Evolutionary conservation across 2,113 vertebrate species (phyloP).

Genomic region (Petrocephalus zakoni): DNA sequence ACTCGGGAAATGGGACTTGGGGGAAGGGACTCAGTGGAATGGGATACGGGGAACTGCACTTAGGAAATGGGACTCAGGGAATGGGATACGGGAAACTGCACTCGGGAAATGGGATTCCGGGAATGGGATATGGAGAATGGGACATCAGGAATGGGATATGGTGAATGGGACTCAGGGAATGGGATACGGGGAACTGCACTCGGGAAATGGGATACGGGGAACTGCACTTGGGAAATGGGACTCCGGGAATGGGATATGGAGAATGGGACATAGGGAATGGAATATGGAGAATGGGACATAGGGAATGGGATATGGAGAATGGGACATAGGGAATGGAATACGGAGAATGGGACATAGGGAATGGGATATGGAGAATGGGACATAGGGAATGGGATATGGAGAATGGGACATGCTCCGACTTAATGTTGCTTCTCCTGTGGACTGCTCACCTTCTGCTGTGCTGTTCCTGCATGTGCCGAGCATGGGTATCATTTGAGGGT

Average conservation of each 20-base stretch:
- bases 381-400: no score
- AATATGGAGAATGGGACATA: neutral
- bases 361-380: neutral
- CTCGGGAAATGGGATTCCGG: neutral
- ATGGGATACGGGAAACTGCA: neutral
- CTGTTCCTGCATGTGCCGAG: neutral
- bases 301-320: neutral
- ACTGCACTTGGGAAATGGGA: neutral
- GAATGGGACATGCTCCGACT: neutral
- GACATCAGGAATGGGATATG: neutral
- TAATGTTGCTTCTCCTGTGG: neutral
- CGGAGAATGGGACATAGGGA: neutral
- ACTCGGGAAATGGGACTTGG: neutral
- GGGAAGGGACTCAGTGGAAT: neutral
- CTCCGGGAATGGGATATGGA: neutral
- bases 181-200: rapidly evolving
- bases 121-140: neutral
- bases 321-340: neutral
- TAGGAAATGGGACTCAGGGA: neutral
- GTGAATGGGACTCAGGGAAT: neutral
- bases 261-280: neutral
- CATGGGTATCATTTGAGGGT: neutral
- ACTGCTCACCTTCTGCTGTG: neutral
- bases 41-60: neutral
- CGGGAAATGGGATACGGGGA: neutral